Evolutionary conservation across 2,797 vertebrate species (phyloP).

Genomic region (Etheostoma perlongum): DNA sequence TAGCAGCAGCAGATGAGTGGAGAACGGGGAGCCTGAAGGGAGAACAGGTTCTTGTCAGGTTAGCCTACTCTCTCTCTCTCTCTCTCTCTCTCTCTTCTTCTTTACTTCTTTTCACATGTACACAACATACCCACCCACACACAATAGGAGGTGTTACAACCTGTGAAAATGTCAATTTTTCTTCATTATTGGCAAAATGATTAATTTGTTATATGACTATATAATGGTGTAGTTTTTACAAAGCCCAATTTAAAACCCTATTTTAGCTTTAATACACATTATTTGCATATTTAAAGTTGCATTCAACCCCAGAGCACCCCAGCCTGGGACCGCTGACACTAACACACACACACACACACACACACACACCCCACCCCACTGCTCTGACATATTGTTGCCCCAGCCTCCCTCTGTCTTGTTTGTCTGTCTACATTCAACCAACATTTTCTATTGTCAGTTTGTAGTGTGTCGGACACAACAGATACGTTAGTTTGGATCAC

Average conservation of each 20-base stretch:
- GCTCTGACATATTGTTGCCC: constrained; percentile 3
- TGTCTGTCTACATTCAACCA: constrained; percentile 4
- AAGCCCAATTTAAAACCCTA: constrained; percentile 3
- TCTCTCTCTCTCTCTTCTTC: neutral
- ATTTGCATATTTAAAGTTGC: neutral
- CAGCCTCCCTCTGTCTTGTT: neutral
- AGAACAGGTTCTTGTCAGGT: constrained; percentile 81
- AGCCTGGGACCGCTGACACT: neutral
- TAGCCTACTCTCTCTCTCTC: constrained; percentile 47
- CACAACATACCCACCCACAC: constrained; percentile 29
- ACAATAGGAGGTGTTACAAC: constrained; percentile 41
- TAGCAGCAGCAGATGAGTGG: constrained; percentile 82
- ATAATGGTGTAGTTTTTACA: constrained; percentile 11
- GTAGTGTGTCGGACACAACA: constrained; percentile 10
- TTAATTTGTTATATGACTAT: constrained; percentile 8
- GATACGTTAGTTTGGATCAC: constrained; percentile 22
- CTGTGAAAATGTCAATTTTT: constrained; percentile 31
- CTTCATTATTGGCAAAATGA: constrained; percentile 24
- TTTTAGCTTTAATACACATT: constrained; percentile 8
- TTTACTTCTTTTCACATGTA: constrained; percentile 15
- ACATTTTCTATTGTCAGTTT: constrained; percentile 9
- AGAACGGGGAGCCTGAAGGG: constrained; percentile 78
- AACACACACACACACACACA: neutral
- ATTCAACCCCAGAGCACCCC: neutral
- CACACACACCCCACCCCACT: neutral